These are phyloP conservation scores for Trichonephila clavipes DNA, from an alignment of 1,140 invertebrate genomes.

Conservation along the genomic window DNA sequence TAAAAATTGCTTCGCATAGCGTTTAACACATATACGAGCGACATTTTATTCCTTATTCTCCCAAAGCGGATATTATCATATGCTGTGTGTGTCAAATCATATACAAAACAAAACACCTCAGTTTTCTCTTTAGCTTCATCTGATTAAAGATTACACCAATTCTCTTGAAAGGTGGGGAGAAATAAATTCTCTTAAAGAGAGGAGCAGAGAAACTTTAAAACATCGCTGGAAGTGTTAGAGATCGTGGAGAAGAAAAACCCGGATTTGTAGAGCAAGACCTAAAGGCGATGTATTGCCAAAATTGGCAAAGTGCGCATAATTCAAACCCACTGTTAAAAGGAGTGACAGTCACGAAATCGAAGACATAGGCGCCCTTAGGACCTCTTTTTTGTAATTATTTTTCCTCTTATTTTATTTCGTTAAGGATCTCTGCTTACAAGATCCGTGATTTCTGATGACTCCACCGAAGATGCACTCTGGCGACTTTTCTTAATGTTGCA, in stretches of 20 bases:
- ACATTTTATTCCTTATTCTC: too few relatives aligned
- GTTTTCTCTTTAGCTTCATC: not conserved
- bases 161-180: not conserved
- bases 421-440: slow-evolving; percentile 46
- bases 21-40: too few relatives aligned
- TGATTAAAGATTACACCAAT: not conserved
- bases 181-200: not conserved
- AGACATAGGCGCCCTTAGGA: slow-evolving; percentile 52
- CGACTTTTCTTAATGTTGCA: slow-evolving; percentile 75
- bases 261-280: slow-evolving; percentile 51
- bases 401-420: slow-evolving; percentile 57
- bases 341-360: slow-evolving; percentile 72
- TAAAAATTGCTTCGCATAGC: too few relatives aligned
- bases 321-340: slow-evolving; percentile 61
- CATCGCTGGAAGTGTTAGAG: not conserved
- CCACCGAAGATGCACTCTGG: slow-evolving; percentile 20
- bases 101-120: too few relatives aligned
- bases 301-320: slow-evolving; percentile 53
- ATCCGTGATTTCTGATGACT: slow-evolving; percentile 74
- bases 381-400: slow-evolving; percentile 56
- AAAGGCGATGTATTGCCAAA: slow-evolving; percentile 61
- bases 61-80: too few relatives aligned
- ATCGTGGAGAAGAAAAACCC: slow-evolving; percentile 9
- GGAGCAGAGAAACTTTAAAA: not conserved
- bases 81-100: too few relatives aligned